phyloP scores from a whole-genome alignment of 2,113 vertebrate species.

The Neotragus pygmaeus region DNA sequence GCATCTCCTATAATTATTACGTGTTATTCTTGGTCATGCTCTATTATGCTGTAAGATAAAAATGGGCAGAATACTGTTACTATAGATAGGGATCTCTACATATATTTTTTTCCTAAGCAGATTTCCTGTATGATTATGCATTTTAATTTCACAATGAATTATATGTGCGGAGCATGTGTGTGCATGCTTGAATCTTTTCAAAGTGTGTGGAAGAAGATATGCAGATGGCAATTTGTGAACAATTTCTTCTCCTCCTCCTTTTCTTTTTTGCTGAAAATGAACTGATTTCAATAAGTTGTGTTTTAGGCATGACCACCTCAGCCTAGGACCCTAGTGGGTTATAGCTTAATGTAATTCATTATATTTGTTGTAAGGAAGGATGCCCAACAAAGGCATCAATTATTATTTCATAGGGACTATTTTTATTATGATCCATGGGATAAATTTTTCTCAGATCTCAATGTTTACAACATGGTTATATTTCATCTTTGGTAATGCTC shows the following conservation, averaged over 20 bases:
- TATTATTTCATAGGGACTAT: background rate
- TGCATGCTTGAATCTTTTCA: background rate
- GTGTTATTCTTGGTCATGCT: background rate
- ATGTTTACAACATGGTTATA: background rate
- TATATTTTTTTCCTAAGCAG: background rate
- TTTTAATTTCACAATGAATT: background rate
- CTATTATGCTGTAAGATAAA: background rate
- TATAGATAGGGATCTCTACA: background rate
- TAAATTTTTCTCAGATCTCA: background rate
- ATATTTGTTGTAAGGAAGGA: background rate
- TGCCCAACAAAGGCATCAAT: rapidly evolving
- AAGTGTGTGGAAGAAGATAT: background rate
- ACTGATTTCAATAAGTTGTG: background rate
- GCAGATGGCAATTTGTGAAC: background rate
- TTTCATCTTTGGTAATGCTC: background rate
- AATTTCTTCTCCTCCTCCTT: background rate
- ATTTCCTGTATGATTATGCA: background rate
- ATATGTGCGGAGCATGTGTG: background rate
- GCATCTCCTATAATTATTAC: background rate
- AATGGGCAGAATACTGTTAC: background rate
- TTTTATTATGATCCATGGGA: background rate
- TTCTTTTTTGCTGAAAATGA: background rate
- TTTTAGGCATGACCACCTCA: background rate
- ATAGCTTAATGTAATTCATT: background rate
- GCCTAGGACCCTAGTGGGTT: background rate